Percentiles rank a stretch among this genome's conserved stretches.
Conservation (phyloP, 2,113 vertebrate species). For the western clawed frog (Xenopus tropicalis) region UCB_Xtro_10.0 CM004444.2:17285001-17285500, state of each 20-base stretch:
- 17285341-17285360: not conserved
- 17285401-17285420: slow-evolving; percentile 37
- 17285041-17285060: no score
- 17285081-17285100: no score
- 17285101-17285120: no score
- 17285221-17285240: not conserved
- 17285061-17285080: no score
- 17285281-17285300: not conserved
- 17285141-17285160: no score
- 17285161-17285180: no score
- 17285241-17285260: not conserved
- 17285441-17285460: slow-evolving; percentile 48
- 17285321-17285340: slow-evolving; percentile 7
- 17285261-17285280: not conserved
- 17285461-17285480: slow-evolving; percentile 29
- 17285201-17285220: no score
- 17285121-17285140: no score
- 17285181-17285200: no score
- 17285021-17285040: no score
- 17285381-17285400: slow-evolving; percentile 30
- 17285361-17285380: slow-evolving; percentile 7
- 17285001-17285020: no score
- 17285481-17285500: slow-evolving; percentile 34
- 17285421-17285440: slow-evolving; percentile 50
- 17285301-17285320: not conserved